Evolutionary conservation across 2,888 invertebrate genomes (phyloP).

Genomic region (Morpho helenor): DNA sequence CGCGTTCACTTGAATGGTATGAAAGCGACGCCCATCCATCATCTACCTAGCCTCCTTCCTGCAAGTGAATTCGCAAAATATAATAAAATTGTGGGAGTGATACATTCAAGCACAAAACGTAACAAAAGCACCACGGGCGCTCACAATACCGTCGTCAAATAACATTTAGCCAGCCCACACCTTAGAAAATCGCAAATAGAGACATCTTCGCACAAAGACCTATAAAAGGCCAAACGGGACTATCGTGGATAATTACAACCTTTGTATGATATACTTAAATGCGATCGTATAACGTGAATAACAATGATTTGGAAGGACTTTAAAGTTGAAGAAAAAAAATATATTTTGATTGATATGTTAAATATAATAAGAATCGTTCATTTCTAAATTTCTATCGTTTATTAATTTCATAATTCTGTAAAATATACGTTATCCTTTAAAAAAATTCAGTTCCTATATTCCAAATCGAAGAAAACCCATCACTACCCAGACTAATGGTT

Average conservation of each 20-base stretch:
- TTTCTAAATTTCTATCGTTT: too few species aligned
- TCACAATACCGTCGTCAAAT: constrained; percentile 75
- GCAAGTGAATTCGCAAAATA: constrained; percentile 61
- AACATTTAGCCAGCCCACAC: constrained; percentile 77
- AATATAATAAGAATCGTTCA: too few species aligned
- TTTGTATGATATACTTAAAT: constrained; percentile 59
- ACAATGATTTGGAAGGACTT: constrained; percentile 48
- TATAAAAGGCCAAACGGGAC: constrained; percentile 61
- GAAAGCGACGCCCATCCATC: constrained; percentile 60
- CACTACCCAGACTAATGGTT: too few species aligned
- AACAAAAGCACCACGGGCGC: constrained; percentile 70
- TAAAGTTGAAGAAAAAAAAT: constrained; percentile 23
- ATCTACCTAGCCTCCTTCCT: constrained; percentile 51
- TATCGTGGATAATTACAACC: constrained; percentile 74
- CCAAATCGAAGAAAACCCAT: too few species aligned
- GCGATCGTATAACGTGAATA: constrained; percentile 50
- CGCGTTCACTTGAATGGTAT: constrained; percentile 38
- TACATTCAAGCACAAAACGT: constrained; percentile 54
- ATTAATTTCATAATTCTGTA: too few species aligned
- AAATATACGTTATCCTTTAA: too few species aligned
- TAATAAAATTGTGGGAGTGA: constrained; percentile 75
- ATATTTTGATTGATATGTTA: constrained; percentile 17
- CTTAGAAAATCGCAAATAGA: constrained; percentile 77
- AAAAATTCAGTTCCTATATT: too few species aligned
- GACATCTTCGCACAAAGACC: constrained; percentile 65